These are phyloP conservation scores for Molanna angustata DNA, from an alignment of 2,888 invertebrate species.

Conservation along the genomic window DNA sequence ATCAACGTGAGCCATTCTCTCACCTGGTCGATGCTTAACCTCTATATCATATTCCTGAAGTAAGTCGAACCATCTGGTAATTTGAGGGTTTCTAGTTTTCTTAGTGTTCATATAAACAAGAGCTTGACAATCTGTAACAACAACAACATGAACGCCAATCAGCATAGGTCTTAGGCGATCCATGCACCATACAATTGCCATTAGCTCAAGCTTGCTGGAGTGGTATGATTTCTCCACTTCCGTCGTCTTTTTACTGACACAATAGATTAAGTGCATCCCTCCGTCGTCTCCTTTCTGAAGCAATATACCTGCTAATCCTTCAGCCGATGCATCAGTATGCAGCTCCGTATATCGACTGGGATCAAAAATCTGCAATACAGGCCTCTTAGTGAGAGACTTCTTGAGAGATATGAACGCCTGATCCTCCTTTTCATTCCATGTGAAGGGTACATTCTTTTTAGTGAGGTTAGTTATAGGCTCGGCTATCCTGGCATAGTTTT, in stretches of 20 bases:
- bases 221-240: background rate
- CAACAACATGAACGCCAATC: background rate
- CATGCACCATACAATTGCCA: background rate
- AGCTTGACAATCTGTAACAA: no score
- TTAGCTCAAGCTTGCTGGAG: constrained; percentile 1
- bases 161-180: background rate
- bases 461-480: constrained; percentile 2
- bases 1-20: background rate
- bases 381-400: background rate
- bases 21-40: background rate
- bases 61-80: background rate
- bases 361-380: constrained; percentile 1
- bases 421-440: background rate
- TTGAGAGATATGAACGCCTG: background rate
- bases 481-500: background rate
- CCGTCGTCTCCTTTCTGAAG: background rate
- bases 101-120: background rate
- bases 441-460: background rate
- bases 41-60: constrained; percentile 3
- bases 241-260: constrained; percentile 7
- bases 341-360: constrained; percentile 1
- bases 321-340: constrained; percentile 2
- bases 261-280: background rate
- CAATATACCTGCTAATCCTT: background rate
- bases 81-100: background rate